Conservation (phyloP, 2,797 vertebrate genomes). For the Apogon talboti region DNA sequence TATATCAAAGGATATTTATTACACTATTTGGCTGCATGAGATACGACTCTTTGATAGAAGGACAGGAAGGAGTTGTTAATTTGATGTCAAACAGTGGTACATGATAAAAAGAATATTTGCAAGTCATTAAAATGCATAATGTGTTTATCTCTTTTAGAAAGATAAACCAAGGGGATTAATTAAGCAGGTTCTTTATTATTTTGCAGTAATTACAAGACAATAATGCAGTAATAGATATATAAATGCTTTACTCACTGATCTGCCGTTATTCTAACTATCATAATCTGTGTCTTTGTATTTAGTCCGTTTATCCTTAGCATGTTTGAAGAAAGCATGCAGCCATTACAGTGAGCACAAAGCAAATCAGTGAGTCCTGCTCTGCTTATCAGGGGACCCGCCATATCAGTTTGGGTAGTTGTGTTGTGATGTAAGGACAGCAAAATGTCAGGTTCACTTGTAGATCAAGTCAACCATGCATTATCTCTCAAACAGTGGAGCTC, state of each 20-base stretch:
- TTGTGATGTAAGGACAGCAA: constrained; percentile 82
- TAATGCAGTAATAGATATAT: constrained; percentile 8
- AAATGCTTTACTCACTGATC: background rate
- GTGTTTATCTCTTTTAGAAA: constrained; percentile 14
- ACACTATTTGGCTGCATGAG: background rate
- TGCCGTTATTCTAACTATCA: constrained; percentile 11
- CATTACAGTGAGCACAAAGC: constrained; percentile 79
- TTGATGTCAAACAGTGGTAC: background rate
- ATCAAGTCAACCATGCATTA: constrained; percentile 87
- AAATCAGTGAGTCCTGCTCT: constrained; percentile 74
- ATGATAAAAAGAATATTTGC: background rate
- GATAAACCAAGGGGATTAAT: constrained; percentile 18
- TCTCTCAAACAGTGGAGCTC: constrained; percentile 79
- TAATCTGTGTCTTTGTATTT: constrained; percentile 39
- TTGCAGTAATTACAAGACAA: background rate
- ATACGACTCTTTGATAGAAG: background rate
- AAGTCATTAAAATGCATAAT: constrained; percentile 2
- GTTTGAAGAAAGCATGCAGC: constrained; percentile 72
- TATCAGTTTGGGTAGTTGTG: constrained; percentile 83
- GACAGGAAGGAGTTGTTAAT: background rate
- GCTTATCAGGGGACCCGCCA: constrained; percentile 80
- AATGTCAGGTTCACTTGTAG: constrained; percentile 87
- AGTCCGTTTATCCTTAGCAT: constrained; percentile 44
- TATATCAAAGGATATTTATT: background rate
- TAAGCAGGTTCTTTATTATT: constrained; percentile 12